A percentile compares a stretch with the other conserved stretches of the same genome.
Evolutionary conservation across 92 coral and sea anemone genomes (phyloP).

Genomic region (Palythoa heliodiscus): DNA sequence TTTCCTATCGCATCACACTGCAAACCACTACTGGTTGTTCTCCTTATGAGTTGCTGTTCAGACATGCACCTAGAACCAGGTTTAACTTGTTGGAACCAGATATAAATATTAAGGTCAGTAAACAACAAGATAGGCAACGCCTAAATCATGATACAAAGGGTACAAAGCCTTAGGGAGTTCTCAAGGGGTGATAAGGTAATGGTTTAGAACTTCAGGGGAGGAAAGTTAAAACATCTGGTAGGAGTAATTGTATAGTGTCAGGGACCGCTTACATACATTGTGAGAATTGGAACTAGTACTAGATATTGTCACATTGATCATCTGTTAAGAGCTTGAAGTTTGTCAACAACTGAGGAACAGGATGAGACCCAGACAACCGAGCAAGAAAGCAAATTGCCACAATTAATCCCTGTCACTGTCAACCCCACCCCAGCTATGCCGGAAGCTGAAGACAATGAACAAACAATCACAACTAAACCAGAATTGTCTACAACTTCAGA

Average conservation of each 20-base stretch:
- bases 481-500: no score
- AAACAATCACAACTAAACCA: constrained; percentile 1
- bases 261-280: constrained; percentile 7
- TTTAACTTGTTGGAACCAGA: no score
- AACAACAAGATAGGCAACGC: no score
- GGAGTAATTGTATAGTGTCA: background rate
- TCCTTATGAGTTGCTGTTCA: no score
- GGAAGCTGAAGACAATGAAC: background rate
- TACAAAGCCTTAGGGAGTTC: constrained; percentile 3
- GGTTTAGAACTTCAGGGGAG: background rate
- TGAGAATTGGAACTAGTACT: background rate
- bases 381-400: background rate
- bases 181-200: constrained; percentile 6
- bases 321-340: constrained; percentile 1
- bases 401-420: constrained; percentile 8
- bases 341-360: constrained; percentile 4
- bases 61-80: no score
- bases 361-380: no score
- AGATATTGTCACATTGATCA: constrained; percentile 7
- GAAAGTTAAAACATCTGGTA: constrained; percentile 1
- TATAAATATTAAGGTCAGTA: no score
- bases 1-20: no score
- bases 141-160: no score
- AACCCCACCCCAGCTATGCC: constrained; percentile 9
- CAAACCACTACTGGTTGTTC: no score